Conservation (phyloP, 1,140 invertebrate species). For the Hyles euphorbiae region DNA sequence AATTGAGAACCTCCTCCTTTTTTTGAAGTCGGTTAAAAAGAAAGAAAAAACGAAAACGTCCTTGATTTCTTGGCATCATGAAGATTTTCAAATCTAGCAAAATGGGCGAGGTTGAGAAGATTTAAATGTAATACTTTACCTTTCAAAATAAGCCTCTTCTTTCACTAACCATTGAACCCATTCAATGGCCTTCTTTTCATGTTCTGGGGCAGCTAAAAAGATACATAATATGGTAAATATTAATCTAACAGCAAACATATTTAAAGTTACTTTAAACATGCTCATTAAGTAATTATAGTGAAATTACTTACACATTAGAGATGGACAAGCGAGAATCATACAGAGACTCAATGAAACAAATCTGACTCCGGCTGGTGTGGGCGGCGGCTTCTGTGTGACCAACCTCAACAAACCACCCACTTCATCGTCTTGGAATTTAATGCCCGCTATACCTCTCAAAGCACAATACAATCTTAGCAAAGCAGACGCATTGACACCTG, state of each 20-base stretch:
- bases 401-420: conserved; percentile 88
- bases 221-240: conserved; percentile 4
- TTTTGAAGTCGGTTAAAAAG: no score
- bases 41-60: no score
- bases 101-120: no score
- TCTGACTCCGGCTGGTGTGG: conserved; percentile 90
- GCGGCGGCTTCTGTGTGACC: conserved; percentile 92
- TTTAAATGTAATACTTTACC: conserved; percentile 38
- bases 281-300: not conserved
- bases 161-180: conserved; percentile 96
- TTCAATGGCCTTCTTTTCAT: conserved; percentile 93
- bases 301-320: conserved; percentile 80
- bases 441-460: conserved; percentile 91
- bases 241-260: conserved; percentile 6
- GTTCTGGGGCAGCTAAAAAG: conserved; percentile 78
- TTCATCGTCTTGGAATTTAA: conserved; percentile 96
- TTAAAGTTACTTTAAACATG: not conserved
- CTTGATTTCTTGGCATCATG: no score
- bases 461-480: conserved; percentile 89
- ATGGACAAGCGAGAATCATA: conserved; percentile 96
- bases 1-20: no score
- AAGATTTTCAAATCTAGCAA: no score
- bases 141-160: conserved; percentile 91
- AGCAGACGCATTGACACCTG: conserved; percentile 63
- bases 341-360: conserved; percentile 96